A percentile compares a stretch with the other conserved stretches of the same genome.
phyloP scores from a whole-genome alignment of 2,113 vertebrate species.

The Prochilodus magdalenae region DNA sequence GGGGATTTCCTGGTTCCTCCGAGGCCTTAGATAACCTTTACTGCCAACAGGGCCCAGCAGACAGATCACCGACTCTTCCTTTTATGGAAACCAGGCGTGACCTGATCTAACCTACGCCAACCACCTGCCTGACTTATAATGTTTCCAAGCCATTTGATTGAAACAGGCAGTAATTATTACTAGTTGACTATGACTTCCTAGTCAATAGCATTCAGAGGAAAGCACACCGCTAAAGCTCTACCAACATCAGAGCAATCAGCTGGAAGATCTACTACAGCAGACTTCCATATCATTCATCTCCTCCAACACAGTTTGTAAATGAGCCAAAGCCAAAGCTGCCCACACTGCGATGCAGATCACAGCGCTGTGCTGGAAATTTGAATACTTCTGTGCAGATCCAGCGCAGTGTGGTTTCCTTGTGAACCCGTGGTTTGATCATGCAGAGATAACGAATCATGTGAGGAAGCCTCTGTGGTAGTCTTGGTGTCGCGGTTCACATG shows the following conservation, averaged over 20 bases:
- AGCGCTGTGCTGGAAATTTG: not conserved
- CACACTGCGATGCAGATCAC: not conserved
- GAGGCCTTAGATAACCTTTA: conserved; percentile 19
- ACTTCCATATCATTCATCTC: not conserved
- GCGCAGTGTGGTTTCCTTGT: not conserved
- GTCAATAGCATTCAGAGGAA: not conserved
- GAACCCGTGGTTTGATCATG: not conserved
- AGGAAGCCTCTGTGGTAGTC: not conserved
- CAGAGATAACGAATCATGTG: not conserved
- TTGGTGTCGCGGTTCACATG: not conserved
- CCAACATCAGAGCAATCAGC: not conserved
- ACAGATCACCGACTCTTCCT: not conserved
- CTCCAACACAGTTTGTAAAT: not conserved
- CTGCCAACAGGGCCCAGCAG: not conserved
- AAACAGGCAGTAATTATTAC: not conserved
- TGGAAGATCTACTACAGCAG: not conserved
- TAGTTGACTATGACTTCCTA: not conserved
- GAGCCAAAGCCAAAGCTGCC: not conserved
- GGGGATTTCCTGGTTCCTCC: conserved; percentile 27
- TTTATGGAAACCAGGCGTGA: not conserved
- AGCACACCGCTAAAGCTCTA: not conserved
- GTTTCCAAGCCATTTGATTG: not conserved
- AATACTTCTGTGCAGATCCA: not conserved
- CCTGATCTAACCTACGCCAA: not conserved
- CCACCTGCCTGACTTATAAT: not conserved